Conservation (phyloP, 2,888 invertebrate genomes). For the Calameuta filiformis region DNA sequence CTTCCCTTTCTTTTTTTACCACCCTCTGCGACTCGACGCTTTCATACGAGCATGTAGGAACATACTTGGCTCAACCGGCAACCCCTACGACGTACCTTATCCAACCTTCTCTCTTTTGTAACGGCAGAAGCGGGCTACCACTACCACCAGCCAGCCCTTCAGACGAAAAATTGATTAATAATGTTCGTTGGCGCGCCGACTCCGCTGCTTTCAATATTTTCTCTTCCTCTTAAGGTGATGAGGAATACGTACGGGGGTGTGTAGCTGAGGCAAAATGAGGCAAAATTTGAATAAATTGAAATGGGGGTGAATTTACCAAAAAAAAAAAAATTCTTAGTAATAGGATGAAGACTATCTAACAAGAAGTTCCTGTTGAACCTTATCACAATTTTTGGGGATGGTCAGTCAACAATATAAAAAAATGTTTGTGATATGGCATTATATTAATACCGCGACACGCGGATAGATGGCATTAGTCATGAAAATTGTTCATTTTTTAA, state of each 20-base stretch:
- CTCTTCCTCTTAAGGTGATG: not conserved
- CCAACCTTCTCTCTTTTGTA: not conserved
- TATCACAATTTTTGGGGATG: not conserved
- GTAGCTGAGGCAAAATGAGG: not conserved
- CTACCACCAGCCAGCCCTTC: not conserved
- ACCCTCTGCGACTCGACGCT: conserved; percentile 34
- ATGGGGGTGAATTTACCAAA: not conserved
- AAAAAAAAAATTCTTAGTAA: not conserved
- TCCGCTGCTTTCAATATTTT: not conserved
- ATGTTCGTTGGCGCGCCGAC: not conserved
- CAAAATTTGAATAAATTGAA: not conserved
- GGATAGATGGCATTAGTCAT: not conserved
- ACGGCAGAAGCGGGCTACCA: not conserved
- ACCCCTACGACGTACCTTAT: not conserved
- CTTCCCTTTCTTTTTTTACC: not conserved
- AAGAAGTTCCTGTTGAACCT: not conserved
- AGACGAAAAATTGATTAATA: not conserved
- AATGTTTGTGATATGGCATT: too few relatives aligned
- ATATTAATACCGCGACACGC: not conserved
- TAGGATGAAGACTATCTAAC: too few relatives aligned
- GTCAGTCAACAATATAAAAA: not conserved
- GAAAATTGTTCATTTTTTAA: not conserved
- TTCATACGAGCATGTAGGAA: conserved; percentile 38
- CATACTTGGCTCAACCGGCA: not conserved
- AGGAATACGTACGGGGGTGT: too few relatives aligned